These are phyloP conservation scores for Xestobium rufovillosum DNA, from an alignment of 2,888 invertebrate genomes.

Conservation along the genomic window DNA sequence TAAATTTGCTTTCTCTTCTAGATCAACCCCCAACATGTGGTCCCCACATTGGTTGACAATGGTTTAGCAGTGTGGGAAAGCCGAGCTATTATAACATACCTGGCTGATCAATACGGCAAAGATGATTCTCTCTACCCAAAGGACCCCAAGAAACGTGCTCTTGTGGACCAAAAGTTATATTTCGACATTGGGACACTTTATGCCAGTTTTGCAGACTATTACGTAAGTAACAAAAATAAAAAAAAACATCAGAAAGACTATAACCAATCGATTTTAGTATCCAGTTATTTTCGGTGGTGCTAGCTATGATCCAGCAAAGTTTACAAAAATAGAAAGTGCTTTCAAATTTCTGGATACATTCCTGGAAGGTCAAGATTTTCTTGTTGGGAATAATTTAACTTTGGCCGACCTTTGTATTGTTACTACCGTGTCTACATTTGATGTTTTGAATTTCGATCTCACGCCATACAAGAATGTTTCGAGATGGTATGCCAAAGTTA, in stretches of 20 bases:
- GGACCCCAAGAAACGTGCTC: conserved; percentile 65
- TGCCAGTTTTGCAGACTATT: conserved; percentile 61
- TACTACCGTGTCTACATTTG: conserved; percentile 61
- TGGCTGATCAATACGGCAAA: conserved; percentile 74
- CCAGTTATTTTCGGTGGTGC: conserved; percentile 43
- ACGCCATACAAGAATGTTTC: conserved; percentile 60
- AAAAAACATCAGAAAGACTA: not conserved
- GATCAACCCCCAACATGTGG: conserved; percentile 78
- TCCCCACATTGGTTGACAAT: conserved; percentile 78
- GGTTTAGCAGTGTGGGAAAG: conserved; percentile 79
- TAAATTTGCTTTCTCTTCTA: conserved; percentile 36
- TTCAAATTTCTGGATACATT: conserved; percentile 63
- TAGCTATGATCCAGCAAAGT: conserved; percentile 53
- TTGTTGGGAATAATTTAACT: conserved; percentile 65
- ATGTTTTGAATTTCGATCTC: conserved; percentile 56
- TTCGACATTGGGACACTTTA: conserved; percentile 75
- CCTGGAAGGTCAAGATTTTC: conserved; percentile 61
- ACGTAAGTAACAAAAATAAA: conserved; percentile 49
- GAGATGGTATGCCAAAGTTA: conserved; percentile 54
- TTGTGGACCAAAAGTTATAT: conserved; percentile 71
- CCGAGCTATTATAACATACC: conserved; percentile 72
- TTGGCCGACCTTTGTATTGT: conserved; percentile 69
- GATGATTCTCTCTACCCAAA: conserved; percentile 69
- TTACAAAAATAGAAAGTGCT: conserved; percentile 60
- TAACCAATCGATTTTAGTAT: conserved; percentile 32